Conservation (phyloP, 1,140 invertebrate species). For the Copidosoma floridanum region DNA sequence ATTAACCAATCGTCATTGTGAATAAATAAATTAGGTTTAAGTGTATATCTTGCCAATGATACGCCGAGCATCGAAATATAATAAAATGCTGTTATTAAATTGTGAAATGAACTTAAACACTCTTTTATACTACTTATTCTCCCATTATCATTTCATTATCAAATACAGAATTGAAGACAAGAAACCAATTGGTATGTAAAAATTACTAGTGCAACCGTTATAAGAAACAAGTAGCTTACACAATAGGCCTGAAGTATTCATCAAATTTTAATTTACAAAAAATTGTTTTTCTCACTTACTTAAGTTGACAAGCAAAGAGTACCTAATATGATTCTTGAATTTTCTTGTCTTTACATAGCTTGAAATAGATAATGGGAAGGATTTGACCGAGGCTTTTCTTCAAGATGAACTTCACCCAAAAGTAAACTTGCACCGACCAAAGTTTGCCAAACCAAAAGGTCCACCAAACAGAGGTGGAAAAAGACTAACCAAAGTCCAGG, state of each 20-base stretch:
- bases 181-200: slow-evolving; percentile 43
- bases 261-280: slow-evolving; percentile 14
- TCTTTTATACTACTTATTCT: slow-evolving; percentile 6
- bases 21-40: slow-evolving; percentile 25
- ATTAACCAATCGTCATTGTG: too few relatives aligned
- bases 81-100: slow-evolving; percentile 22
- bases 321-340: neutral
- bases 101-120: slow-evolving; percentile 1
- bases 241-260: slow-evolving; percentile 47
- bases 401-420: slow-evolving; percentile 94
- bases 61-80: slow-evolving; percentile 16
- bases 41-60: slow-evolving; percentile 51
- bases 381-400: slow-evolving; percentile 86
- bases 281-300: slow-evolving; percentile 1
- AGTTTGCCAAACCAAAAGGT: slow-evolving; percentile 94
- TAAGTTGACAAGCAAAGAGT: too few relatives aligned
- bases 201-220: too few relatives aligned
- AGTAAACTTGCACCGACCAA: slow-evolving; percentile 82
- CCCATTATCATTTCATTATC: slow-evolving; percentile 5
- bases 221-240: too few relatives aligned
- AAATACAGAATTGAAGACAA: slow-evolving; percentile 12
- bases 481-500: slow-evolving; percentile 76
- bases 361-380: slow-evolving; percentile 86
- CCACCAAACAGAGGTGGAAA: slow-evolving; percentile 89
- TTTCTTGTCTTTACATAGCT: slow-evolving; percentile 64